Evolutionary conservation across 1,140 invertebrate species (phyloP), one percentile per base, ranked within the genome.

Genomic region (Tachypleus tridentatus): DNA sequence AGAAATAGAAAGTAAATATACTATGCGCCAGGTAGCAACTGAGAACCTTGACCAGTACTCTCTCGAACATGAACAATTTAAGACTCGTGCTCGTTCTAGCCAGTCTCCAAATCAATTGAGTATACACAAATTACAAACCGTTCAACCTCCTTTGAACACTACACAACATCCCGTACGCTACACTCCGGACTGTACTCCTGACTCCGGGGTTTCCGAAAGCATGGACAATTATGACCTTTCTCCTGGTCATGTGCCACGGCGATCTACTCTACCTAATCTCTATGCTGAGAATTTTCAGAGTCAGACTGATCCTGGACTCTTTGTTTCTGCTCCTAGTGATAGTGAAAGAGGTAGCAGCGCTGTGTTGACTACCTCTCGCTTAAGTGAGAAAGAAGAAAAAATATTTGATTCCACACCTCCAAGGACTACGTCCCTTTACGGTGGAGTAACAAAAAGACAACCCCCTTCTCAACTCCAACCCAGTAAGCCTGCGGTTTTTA

Each of bases 131-230:
- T 29, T 29, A 29, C 29, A 29, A 29, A 29, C 29, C 29, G 29
- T 29, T 29, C 29, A 29, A 29, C 29, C 29, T 29, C 0, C 29
- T 29, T 29, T 29, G 2, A 29, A 29, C 29, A 29, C 29, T 29
- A 29, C 29, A 29, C 29, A 29, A 29, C 29, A 29, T 29, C 29
- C 29, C 29, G 29, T 29, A 29, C 29, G 66, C 57, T 70, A 72
- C 9, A 66, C 66, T 48, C 66, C 70, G 50, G 75, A 76, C 66
- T 73, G 77, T 56, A 78, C 77, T 3, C 78, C 77, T 3, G 77
- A 79, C 68, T 78, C 76, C 5, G 78, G 77, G 3, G 76, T 79
- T 5, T 78, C 76, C 6, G 75, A 72, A 58, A 70, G 72, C 60
- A 73, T 73, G 66, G 70, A 76, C 50, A 69, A 67, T 29, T 64